A percentile compares a stretch with the other conserved stretches of the same genome.
These are phyloP conservation scores for Heterodera carotae DNA, from an alignment of 1,140 invertebrate species.

Conservation along the genomic window DNA sequence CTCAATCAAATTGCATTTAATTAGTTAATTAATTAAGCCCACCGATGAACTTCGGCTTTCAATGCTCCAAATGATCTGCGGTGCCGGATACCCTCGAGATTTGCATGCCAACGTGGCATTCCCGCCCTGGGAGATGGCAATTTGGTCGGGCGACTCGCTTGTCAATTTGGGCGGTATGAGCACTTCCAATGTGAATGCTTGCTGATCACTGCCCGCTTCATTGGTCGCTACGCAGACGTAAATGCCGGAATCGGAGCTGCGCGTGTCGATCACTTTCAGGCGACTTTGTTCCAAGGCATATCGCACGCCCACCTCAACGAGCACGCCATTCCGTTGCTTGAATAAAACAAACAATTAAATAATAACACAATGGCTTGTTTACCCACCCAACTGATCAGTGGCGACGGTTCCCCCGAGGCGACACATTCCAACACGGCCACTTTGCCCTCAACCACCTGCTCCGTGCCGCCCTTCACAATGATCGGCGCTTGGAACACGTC, in stretches of 20 bases:
- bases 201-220: conserved; percentile 62
- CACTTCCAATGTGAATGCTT: conserved; percentile 60
- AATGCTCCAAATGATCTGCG: conserved; percentile 55
- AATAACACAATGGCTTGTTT: background rate
- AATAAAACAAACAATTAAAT: background rate
- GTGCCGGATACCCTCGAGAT: conserved; percentile 55
- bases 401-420: conserved; percentile 53
- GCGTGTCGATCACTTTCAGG: conserved; percentile 54
- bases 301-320: conserved; percentile 57
- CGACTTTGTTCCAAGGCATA: conserved; percentile 51
- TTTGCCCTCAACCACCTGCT: conserved; percentile 58
- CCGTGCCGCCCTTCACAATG: conserved; percentile 57
- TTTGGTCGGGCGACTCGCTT: conserved; percentile 33
- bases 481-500: conserved; percentile 53
- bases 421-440: conserved; percentile 57
- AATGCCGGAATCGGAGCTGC: conserved; percentile 61
- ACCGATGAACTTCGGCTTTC: conserved; percentile 30
- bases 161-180: conserved; percentile 50
- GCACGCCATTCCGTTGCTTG: conserved; percentile 57
- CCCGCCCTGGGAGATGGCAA: conserved; percentile 51
- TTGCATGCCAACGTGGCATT: conserved; percentile 51
- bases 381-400: conserved; percentile 49
- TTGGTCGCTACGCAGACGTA: conserved; percentile 62
- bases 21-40: background rate
- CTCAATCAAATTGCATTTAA: background rate